phyloP scores from a whole-genome alignment of 2,888 invertebrate species.

The Physocephala rufipes region DNA sequence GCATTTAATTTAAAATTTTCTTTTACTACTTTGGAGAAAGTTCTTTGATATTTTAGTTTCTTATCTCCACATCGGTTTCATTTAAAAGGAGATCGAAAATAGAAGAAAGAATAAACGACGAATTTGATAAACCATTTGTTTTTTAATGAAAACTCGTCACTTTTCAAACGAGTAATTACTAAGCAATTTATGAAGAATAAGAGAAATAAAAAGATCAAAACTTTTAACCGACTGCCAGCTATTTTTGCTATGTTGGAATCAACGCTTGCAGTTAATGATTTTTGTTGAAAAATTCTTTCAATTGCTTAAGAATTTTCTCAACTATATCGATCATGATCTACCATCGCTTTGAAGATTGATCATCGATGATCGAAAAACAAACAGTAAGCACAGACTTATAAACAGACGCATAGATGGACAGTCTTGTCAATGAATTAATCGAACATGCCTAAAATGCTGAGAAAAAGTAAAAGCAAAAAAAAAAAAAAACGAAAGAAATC shows the following conservation, averaged over 20 bases:
- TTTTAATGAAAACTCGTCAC: no score
- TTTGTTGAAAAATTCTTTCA: conserved; percentile 27
- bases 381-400: no score
- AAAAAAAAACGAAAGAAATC: neutral
- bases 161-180: no score
- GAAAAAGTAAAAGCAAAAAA: neutral
- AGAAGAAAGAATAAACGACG: no score
- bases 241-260: conserved; percentile 13
- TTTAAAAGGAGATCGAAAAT: no score
- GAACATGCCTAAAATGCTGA: neutral
- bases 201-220: no score
- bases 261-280: conserved; percentile 25
- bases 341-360: conserved; percentile 23
- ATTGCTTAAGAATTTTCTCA: neutral
- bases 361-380: conserved; percentile 15
- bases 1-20: no score
- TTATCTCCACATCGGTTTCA: no score
- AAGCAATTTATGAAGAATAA: no score
- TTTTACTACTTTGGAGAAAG: no score
- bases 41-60: no score
- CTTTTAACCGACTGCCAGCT: neutral
- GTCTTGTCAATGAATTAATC: conserved; percentile 33
- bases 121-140: no score
- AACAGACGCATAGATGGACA: neutral
- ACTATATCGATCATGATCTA: neutral